Percentiles rank a stretch among this genome's conserved stretches.
Conservation (phyloP, 2,113 vertebrate species). For the Dermatemys mawii region DNA sequence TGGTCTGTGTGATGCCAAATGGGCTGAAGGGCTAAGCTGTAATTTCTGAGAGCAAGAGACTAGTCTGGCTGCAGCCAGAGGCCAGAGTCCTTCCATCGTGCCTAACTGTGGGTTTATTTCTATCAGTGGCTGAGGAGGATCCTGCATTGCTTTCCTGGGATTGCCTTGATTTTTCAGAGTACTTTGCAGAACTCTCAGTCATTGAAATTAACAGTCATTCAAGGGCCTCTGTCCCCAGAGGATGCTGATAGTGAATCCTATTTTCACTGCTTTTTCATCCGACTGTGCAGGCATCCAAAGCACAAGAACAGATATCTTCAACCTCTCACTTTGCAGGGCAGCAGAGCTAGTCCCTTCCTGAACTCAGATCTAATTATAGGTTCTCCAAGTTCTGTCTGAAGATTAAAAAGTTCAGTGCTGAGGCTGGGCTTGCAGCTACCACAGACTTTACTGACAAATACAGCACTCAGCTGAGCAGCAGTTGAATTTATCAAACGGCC, state of each 20-base stretch:
- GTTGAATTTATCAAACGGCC: background rate
- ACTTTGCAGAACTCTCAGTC: background rate
- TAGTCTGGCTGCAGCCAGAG: no score
- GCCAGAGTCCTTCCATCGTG: background rate
- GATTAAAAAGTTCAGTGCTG: background rate
- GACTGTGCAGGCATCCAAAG: background rate
- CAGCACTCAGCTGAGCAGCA: background rate
- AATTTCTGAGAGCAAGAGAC: background rate
- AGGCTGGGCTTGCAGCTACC: background rate
- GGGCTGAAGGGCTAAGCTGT: background rate
- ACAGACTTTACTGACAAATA: background rate
- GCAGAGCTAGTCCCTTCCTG: background rate
- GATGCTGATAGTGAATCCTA: background rate
- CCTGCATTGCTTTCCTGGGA: background rate
- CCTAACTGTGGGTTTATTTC: conserved; percentile 2
- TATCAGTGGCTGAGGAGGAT: background rate
- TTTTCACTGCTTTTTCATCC: background rate
- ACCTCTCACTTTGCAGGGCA: background rate
- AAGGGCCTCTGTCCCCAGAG: background rate
- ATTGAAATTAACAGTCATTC: background rate
- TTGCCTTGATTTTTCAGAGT: background rate
- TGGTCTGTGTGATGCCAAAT: background rate
- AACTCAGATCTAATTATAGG: background rate
- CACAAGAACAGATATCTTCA: background rate
- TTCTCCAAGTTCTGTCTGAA: background rate